These are phyloP conservation scores for Cheilosia vernalis DNA, from an alignment of 2,888 invertebrate species.

Conservation along the genomic window DNA sequence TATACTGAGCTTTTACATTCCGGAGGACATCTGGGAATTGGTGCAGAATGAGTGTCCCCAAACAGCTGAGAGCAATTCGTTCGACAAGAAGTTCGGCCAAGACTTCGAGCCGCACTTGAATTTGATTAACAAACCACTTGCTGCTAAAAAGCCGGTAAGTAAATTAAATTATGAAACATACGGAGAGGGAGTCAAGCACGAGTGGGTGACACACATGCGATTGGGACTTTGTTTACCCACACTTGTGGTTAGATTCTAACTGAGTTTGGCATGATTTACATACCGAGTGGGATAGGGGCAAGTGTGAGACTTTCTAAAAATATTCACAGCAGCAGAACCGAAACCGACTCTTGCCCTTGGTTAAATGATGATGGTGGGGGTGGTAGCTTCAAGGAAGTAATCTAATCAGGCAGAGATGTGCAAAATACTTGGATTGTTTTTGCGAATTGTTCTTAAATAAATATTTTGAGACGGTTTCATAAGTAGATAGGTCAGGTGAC, in stretches of 20 bases:
- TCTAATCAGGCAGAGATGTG: constrained; percentile 44
- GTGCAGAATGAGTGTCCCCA: constrained; percentile 83
- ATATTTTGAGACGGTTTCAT: background rate
- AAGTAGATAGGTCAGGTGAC: background rate
- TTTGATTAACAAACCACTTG: constrained; percentile 83
- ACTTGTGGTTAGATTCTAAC: constrained; percentile 4
- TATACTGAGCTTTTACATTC: constrained; percentile 81
- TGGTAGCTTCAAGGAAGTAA: background rate
- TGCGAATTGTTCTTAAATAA: background rate
- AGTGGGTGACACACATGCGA: background rate
- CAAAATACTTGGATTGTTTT: background rate
- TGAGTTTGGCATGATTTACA: constrained; percentile 25
- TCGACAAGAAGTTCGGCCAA: constrained; percentile 82
- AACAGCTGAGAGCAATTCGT: constrained; percentile 81
- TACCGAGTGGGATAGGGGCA: background rate
- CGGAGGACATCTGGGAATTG: constrained; percentile 82
- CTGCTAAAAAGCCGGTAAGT: constrained; percentile 83
- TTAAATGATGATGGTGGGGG: background rate
- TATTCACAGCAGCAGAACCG: background rate
- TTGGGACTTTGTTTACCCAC: constrained; percentile 27
- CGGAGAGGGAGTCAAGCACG: background rate
- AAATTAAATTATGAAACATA: background rate
- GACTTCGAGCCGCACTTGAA: constrained; percentile 83
- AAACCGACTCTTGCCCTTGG: constrained; percentile 14
- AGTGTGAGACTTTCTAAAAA: constrained; percentile 25